Base-by-base conservation (phyloP, 2,113 vertebrate genomes). In the Psittacula cyanocephala region DNA sequence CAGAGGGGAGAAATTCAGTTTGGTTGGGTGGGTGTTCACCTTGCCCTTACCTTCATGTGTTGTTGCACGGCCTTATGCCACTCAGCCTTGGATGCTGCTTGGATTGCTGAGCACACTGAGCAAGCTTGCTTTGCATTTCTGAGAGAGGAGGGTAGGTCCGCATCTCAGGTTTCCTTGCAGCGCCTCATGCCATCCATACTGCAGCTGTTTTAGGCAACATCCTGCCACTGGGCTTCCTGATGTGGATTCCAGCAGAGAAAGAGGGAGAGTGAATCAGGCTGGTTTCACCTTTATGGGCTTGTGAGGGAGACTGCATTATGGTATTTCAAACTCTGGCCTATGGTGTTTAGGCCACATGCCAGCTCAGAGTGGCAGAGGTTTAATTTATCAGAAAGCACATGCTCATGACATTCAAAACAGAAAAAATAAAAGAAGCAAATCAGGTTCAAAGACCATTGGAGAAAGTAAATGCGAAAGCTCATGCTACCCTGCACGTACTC, bases 401-500 rank as follows among this genome's bases (percentile, higher is more conserved):
- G 60, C 9, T 91, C 24, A 46, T 59, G 15, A 28, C 29, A 37
- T 65, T 60, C 37, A 83, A 85, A 88, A 88, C 5, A 78, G 31
- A 72, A 65, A 35, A 9, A 29, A 37, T 37, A 74, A 69, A 57
- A 74, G 10, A 39, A 68, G 35, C 5, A 93, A 93, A 87, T 62
- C 29, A 71, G 24, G 46, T 76, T 31, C 86, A 47, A 95, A 90
- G 65, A 65, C 43, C 50, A 75, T 1, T 50, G 59, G 47, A 31
- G 44, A 46, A 92, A 81, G 31, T 81, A 71, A 84, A 91, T 81
- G 25, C 23, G 71, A 86, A 94, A 88, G 49, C 44, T 95, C 83
- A 86, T 94, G 93, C 80, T 93, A n/a, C 92, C 53, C 52, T 88
- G 92, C 92, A 96, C 95, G 86, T 96, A 95, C 37, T 94, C 87